A percentile compares a stretch with the other conserved stretches of the same genome.
phyloP scores from a whole-genome alignment of 2,888 invertebrate species.

The Schrankia costaestrigalis region DNA sequence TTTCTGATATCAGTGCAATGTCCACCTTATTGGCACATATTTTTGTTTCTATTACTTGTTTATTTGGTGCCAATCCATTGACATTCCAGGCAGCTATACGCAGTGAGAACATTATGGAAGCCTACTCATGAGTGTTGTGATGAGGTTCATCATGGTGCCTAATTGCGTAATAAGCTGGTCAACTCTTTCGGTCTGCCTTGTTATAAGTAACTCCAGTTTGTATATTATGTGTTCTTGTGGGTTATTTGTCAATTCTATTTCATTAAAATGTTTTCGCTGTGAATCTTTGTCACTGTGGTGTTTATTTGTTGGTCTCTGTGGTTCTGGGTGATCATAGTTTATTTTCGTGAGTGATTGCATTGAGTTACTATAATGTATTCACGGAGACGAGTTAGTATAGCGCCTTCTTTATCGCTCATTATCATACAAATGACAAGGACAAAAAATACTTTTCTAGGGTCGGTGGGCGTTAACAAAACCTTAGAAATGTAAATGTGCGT shows the following conservation, averaged over 20 bases:
- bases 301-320: not conserved
- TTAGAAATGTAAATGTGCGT: too few species aligned
- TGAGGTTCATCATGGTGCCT: too few species aligned
- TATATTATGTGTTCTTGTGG: not conserved
- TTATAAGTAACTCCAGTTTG: conserved; percentile 2
- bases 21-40: conserved; percentile 13
- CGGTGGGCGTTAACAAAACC: too few species aligned
- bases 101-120: conserved; percentile 1
- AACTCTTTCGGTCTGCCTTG: conserved; percentile 20
- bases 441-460: too few species aligned
- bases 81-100: conserved; percentile 15
- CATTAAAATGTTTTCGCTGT: not conserved
- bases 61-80: conserved; percentile 14
- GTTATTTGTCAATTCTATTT: not conserved
- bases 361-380: too few species aligned
- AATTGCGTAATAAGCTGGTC: conserved; percentile 10
- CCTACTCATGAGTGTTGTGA: conserved; percentile 3
- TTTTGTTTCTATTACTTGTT: conserved; percentile 9
- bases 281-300: not conserved
- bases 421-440: too few species aligned
- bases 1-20: conserved; percentile 17
- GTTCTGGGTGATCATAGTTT: not conserved
- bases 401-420: too few species aligned
- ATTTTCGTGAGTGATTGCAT: not conserved
- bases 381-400: too few species aligned